A percentile compares a stretch with the other conserved stretches of the same genome.
Conservation (phyloP, 2,888 invertebrate species). For the Pimpla rufipes region DNA sequence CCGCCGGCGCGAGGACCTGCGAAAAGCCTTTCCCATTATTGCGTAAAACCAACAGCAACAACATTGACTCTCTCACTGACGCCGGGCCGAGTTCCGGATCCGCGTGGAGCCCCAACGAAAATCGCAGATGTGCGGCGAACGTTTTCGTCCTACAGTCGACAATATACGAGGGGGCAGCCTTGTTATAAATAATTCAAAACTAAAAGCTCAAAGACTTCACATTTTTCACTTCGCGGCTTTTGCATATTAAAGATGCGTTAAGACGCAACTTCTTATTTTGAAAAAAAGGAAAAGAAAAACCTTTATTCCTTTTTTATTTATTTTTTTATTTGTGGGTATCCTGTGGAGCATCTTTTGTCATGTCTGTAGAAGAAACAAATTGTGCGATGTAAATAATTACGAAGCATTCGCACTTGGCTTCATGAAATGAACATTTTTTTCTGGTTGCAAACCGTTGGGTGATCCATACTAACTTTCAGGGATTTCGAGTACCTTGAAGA, state of each 20-base stretch:
- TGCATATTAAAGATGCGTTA: background rate
- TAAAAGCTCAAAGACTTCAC: background rate
- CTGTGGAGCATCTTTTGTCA: too few relatives aligned
- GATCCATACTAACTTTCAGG: too few relatives aligned
- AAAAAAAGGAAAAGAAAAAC: too few relatives aligned
- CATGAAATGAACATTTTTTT: too few relatives aligned
- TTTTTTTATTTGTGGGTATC: too few relatives aligned
- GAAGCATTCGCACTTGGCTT: too few relatives aligned
- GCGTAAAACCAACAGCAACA: conserved; percentile 76
- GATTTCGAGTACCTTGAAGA: too few relatives aligned
- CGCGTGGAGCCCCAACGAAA: conserved; percentile 77
- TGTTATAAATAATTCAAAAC: conserved; percentile 3
- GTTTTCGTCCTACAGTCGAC: background rate
- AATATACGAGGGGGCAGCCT: background rate
- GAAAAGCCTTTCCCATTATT: conserved; percentile 79
- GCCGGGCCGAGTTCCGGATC: conserved; percentile 53
- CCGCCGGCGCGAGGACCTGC: conserved; percentile 45
- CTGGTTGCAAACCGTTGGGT: too few relatives aligned
- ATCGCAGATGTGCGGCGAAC: conserved; percentile 44
- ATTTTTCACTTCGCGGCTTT: background rate
- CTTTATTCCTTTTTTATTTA: too few relatives aligned
- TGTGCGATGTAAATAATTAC: too few relatives aligned
- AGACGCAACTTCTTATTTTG: too few relatives aligned
- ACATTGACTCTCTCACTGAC: conserved; percentile 18
- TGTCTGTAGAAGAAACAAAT: too few relatives aligned